phyloP scores from a whole-genome alignment of 2,888 invertebrate genomes.

The Agrilus mali region DNA sequence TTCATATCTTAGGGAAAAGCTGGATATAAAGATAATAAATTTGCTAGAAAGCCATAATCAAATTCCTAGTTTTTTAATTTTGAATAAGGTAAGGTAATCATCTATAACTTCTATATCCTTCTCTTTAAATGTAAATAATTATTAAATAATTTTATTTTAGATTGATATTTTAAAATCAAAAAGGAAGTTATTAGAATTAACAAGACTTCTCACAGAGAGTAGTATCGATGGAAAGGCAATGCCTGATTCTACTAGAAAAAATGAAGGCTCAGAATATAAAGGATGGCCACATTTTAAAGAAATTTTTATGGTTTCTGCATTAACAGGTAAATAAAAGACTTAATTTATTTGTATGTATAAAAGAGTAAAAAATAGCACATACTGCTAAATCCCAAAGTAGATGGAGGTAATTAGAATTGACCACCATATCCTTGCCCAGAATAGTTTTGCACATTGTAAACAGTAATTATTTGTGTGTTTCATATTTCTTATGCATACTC shows the following conservation, averaged over 20 bases:
- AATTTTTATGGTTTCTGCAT: constrained; percentile 85
- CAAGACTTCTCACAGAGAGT: constrained; percentile 52
- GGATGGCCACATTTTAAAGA: constrained; percentile 73
- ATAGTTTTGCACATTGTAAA: too few species aligned
- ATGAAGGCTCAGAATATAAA: constrained; percentile 15
- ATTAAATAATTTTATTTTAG: constrained; percentile 33
- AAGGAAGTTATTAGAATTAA: constrained; percentile 58
- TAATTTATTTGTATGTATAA: neutral
- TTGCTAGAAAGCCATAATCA: constrained; percentile 50
- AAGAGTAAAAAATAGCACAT: too few species aligned
- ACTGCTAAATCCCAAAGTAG: too few species aligned
- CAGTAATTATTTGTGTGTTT: too few species aligned
- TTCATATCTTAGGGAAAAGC: constrained; percentile 47
- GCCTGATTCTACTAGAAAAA: constrained; percentile 15
- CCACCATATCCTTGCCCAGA: too few species aligned
- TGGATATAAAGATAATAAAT: constrained; percentile 58
- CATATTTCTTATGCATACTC: too few species aligned
- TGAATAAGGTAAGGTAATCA: constrained; percentile 91
- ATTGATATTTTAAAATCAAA: constrained; percentile 60
- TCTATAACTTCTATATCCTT: too few species aligned
- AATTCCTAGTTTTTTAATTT: constrained; percentile 59
- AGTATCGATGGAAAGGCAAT: constrained; percentile 25
- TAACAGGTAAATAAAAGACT: constrained; percentile 40
- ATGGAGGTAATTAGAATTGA: too few species aligned
- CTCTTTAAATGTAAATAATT: too few species aligned